Evolutionary conservation across 2,888 invertebrate species (phyloP).

Genomic region (Erpobdella octoculata): DNA sequence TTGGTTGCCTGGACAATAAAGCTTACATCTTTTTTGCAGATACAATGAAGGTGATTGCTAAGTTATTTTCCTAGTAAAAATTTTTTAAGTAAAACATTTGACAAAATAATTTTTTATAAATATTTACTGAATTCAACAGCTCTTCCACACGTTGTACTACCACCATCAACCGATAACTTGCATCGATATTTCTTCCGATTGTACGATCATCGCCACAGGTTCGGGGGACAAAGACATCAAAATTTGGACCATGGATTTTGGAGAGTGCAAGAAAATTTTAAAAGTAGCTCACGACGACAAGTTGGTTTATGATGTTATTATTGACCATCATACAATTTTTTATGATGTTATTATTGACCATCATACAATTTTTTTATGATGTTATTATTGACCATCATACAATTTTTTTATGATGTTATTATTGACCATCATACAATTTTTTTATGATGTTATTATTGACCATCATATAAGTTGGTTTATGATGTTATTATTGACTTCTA

Average conservation of each 20-base stretch:
- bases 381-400: too few relatives aligned
- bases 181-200: slow-evolving; percentile 76
- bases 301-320: slow-evolving; percentile 40
- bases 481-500: too few relatives aligned
- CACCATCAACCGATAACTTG: slow-evolving; percentile 88
- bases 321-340: too few relatives aligned
- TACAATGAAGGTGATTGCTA: slow-evolving; percentile 69
- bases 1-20: slow-evolving; percentile 81
- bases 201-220: slow-evolving; percentile 76
- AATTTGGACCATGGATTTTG: slow-evolving; percentile 96
- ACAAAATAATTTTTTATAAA: too few relatives aligned
- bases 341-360: too few relatives aligned
- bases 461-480: too few relatives aligned
- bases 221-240: slow-evolving; percentile 91
- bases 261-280: slow-evolving; percentile 87
- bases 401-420: too few relatives aligned
- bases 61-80: background rate
- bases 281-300: slow-evolving; percentile 82
- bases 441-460: too few relatives aligned
- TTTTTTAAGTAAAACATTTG: background rate
- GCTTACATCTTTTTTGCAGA: slow-evolving; percentile 91
- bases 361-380: background rate
- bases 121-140: slow-evolving; percentile 57
- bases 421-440: too few relatives aligned
- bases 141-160: slow-evolving; percentile 86